A percentile compares a stretch with the other conserved stretches of the same genome.
Evolutionary conservation across 2,888 invertebrate genomes (phyloP).

Genomic region (Athripsodes cinereus): DNA sequence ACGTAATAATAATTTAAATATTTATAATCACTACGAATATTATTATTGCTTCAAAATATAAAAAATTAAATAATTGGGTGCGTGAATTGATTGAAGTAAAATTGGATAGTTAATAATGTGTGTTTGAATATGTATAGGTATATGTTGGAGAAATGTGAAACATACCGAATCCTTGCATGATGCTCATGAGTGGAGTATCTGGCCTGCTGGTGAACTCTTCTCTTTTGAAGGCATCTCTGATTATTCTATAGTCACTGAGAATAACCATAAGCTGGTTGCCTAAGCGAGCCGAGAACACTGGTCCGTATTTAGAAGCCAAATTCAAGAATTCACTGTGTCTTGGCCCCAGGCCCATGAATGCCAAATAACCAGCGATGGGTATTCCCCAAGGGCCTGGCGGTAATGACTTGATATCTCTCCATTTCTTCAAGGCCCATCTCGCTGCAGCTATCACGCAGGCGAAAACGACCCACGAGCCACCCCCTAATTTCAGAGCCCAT

Average conservation of each 20-base stretch:
- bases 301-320: conserved; percentile 71
- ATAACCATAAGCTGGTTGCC: conserved; percentile 81
- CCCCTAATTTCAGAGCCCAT: conserved; percentile 32
- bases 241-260: conserved; percentile 78
- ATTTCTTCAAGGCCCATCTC: conserved; percentile 29
- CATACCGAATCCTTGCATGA: conserved; percentile 81
- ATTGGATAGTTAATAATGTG: too few relatives aligned
- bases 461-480: conserved; percentile 40
- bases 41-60: too few relatives aligned
- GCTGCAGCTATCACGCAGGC: conserved; percentile 44
- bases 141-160: too few relatives aligned
- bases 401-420: conserved; percentile 43
- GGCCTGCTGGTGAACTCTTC: conserved; percentile 88
- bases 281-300: conserved; percentile 72
- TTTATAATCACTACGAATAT: too few relatives aligned
- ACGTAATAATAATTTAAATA: too few relatives aligned
- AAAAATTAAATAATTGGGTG: too few relatives aligned
- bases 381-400: conserved; percentile 89
- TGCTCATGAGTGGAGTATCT: conserved; percentile 76
- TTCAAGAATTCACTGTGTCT: conserved; percentile 74
- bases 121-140: too few relatives aligned
- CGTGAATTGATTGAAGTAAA: too few relatives aligned
- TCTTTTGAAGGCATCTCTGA: conserved; percentile 77
- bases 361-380: conserved; percentile 77
- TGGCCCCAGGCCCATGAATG: conserved; percentile 66